A percentile compares a stretch with the other conserved stretches of the same genome.
These are phyloP conservation scores for Oreortyx pictus DNA, from an alignment of 2,797 vertebrate genomes.

Conservation along the genomic window DNA sequence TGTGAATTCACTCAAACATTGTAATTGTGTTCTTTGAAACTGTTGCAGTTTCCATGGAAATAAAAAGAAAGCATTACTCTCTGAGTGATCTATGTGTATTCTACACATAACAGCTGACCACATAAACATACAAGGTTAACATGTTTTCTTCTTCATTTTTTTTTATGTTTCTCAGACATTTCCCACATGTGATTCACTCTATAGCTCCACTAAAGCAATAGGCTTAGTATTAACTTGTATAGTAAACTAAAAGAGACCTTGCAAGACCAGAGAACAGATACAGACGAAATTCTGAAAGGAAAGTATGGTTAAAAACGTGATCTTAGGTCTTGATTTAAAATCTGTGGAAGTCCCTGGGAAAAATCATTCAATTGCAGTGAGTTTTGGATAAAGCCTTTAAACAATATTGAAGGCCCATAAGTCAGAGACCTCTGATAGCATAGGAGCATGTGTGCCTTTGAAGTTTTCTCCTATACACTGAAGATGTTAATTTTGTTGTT, in stretches of 20 bases:
- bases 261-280: not conserved
- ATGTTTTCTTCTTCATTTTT: not conserved
- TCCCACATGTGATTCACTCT: not conserved
- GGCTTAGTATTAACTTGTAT: not conserved
- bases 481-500: conserved; percentile 12
- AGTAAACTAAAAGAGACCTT: not conserved
- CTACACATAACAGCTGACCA: not conserved
- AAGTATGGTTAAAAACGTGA: not conserved
- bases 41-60: not conserved
- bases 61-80: not conserved
- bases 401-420: not conserved
- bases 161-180: not conserved
- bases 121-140: not conserved
- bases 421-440: not conserved
- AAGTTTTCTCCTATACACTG: not conserved
- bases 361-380: not conserved
- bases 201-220: not conserved
- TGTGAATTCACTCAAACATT: too few relatives aligned
- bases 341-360: not conserved
- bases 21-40: not conserved
- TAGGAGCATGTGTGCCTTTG: not conserved
- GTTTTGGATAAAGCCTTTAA: not conserved
- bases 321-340: not conserved
- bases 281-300: not conserved
- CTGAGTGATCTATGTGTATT: not conserved